A percentile compares a stretch with the other conserved stretches of the same genome.
Evolutionary conservation across 2,888 invertebrate species (phyloP).

Genomic region (Euzophera pinguis): DNA sequence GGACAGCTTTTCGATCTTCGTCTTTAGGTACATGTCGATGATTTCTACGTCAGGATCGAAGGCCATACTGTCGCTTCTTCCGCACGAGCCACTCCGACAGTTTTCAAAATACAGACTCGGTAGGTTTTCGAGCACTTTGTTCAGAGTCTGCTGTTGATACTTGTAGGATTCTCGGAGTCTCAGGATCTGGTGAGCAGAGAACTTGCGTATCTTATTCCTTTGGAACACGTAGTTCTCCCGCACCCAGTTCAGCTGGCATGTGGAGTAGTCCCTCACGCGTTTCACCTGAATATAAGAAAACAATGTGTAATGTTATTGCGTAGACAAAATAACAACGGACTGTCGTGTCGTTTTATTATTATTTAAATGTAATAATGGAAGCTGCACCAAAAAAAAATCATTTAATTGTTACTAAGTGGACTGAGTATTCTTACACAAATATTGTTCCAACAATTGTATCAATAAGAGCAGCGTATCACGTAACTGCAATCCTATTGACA

Average conservation of each 20-base stretch:
- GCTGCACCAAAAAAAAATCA: no score
- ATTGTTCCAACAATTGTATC: not conserved
- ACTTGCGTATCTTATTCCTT: constrained; percentile 95
- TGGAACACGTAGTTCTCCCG: constrained; percentile 97
- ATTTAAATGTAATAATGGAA: no score
- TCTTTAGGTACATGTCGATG: constrained; percentile 84
- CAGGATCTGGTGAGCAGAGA: constrained; percentile 94
- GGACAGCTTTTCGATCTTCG: constrained; percentile 82
- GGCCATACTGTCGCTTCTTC: constrained; percentile 86
- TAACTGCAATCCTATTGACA: constrained; percentile 1
- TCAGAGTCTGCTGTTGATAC: constrained; percentile 96
- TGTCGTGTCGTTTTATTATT: no score
- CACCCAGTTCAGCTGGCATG: constrained; percentile 94
- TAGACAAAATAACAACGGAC: not conserved
- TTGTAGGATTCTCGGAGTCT: constrained; percentile 95
- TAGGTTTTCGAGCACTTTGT: constrained; percentile 95
- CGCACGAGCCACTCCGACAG: constrained; percentile 92
- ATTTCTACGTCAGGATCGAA: constrained; percentile 84
- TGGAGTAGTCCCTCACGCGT: constrained; percentile 94
- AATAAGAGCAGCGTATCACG: not conserved
- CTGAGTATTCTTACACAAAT: not conserved
- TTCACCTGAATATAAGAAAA: constrained; percentile 83
- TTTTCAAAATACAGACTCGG: constrained; percentile 95
- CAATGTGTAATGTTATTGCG: not conserved
- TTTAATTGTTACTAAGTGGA: not conserved